Evolutionary conservation across 1,140 invertebrate species (phyloP).

Genomic region (Drosophila subpulchrella): DNA sequence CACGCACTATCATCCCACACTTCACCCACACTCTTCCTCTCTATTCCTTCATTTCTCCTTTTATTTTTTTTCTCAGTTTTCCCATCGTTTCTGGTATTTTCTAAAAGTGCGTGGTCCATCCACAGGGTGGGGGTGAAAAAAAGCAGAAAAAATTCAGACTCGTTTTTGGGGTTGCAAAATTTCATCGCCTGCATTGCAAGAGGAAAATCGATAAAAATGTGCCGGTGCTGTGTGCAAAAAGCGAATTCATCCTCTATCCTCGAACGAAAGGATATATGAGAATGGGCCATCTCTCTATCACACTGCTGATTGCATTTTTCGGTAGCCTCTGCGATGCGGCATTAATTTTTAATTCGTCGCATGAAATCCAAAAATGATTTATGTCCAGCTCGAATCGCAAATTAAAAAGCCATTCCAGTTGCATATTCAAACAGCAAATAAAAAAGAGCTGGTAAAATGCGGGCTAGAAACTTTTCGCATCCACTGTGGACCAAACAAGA

Average conservation of each 20-base stretch:
- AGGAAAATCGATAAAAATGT: slow-evolving; percentile 79
- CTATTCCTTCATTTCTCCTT: not conserved
- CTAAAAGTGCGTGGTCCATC: slow-evolving; percentile 71
- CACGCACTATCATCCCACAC: slow-evolving; percentile 57
- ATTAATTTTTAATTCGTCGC: slow-evolving; percentile 77
- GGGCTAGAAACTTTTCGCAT: slow-evolving; percentile 45
- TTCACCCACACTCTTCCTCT: slow-evolving; percentile 1
- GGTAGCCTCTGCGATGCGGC: slow-evolving; percentile 33
- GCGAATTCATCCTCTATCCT: slow-evolving; percentile 8
- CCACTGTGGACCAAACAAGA: slow-evolving; percentile 53
- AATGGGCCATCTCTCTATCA: not conserved
- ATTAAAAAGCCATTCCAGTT: slow-evolving; percentile 66
- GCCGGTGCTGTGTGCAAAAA: slow-evolving; percentile 35
- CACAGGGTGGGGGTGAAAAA: slow-evolving; percentile 20
- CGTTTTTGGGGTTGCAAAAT: slow-evolving; percentile 78
- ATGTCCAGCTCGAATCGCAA: slow-evolving; percentile 54
- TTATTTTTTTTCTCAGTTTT: slow-evolving; percentile 56
- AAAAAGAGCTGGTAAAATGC: slow-evolving; percentile 6
- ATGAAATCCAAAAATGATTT: slow-evolving; percentile 64
- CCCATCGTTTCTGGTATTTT: slow-evolving; percentile 58
- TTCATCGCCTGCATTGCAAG: slow-evolving; percentile 64
- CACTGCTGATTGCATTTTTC: slow-evolving; percentile 23
- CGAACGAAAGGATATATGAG: slow-evolving; percentile 9
- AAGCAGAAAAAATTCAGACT: slow-evolving; percentile 50
- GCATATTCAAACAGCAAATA: slow-evolving; percentile 35